Base-by-base conservation (phyloP, 2,113 vertebrate species). In the Aldabrachelys gigantea region DNA sequence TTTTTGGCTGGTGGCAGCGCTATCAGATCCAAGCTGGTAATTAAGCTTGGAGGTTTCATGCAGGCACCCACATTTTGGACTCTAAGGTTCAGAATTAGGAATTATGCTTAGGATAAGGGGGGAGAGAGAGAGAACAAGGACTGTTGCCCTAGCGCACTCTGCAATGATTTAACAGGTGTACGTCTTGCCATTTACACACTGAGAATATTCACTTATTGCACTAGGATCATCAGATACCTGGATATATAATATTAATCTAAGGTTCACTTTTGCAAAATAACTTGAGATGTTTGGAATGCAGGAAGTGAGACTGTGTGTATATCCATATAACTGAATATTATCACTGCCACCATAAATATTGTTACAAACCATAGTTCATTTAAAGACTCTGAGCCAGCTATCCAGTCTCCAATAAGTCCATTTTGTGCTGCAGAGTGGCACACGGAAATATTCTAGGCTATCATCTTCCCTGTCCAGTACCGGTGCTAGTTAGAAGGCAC, bases 281-380 rank as follows among this genome's bases (percentile, higher is more conserved):
- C 35, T 35, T 88, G 41, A 89, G 22, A 57, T 56, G 88, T 38
- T 47, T 84, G 49, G 8, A 78, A 69, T 89, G 22, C 65, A 0
- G 75, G 57, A 83, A 4, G 85, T 54, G 89, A 44, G 29, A 82
- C 81, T 8, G 1, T 54, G 1, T 54, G 53, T 4, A 92, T 56
- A 21, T 6, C 31, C 12, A 92, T 85, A n/a, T 69, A 22, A 22
- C 65, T 38, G n/a, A 38, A 21, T 72, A 72, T 72, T 38, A 72
- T 21, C 65, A 72, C 17, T 72, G 19, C 17, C 21, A 10, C 19
- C 19, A 38, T n/a, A 69, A 38, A 72, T 38, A 88, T 87, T 57
- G 72, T 80, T 89, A 85, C 65, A 95, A 95, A 95, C 85, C 79
- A 65, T 79, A 86, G 80, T 89, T 82, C 90, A 89, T 25, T 53